phyloP scores from a whole-genome alignment of 2,797 vertebrate genomes.

The Pogoniulus pusillus region DNA sequence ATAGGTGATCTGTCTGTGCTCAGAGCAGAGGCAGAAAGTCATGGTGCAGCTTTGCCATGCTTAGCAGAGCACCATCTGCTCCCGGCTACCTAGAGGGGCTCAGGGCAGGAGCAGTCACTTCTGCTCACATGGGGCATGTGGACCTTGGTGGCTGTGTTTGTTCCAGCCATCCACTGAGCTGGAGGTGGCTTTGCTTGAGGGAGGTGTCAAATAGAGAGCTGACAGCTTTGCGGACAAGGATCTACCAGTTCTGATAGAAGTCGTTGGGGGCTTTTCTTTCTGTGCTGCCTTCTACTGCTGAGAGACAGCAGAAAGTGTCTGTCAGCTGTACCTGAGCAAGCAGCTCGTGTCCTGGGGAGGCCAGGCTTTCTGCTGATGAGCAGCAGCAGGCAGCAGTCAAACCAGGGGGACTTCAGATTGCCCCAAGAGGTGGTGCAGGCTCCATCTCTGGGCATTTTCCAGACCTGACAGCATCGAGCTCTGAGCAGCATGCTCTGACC shows the following conservation, averaged over 20 bases:
- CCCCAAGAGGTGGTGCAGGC: not conserved
- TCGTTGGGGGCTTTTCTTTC: not conserved
- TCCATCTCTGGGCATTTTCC: not conserved
- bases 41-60: not conserved
- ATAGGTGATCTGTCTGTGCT: not conserved
- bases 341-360: not conserved
- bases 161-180: not conserved
- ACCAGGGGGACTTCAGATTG: not conserved
- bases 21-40: not conserved
- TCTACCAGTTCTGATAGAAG: not conserved
- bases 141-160: not conserved
- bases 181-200: conserved; percentile 18
- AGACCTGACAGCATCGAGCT: not conserved
- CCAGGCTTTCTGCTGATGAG: not conserved
- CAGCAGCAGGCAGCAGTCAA: not conserved
- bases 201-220: not conserved
- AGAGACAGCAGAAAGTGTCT: not conserved
- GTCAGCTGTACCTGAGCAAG: not conserved
- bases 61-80: not conserved
- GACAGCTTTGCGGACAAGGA: not conserved
- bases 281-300: not conserved
- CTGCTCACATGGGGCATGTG: accelerated
- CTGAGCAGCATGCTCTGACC: not conserved
- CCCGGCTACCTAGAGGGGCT: not conserved
- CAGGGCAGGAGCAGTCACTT: not conserved